Conservation (phyloP, 92 coral and sea anemone genomes). For the Paramuricea clavata region DNA sequence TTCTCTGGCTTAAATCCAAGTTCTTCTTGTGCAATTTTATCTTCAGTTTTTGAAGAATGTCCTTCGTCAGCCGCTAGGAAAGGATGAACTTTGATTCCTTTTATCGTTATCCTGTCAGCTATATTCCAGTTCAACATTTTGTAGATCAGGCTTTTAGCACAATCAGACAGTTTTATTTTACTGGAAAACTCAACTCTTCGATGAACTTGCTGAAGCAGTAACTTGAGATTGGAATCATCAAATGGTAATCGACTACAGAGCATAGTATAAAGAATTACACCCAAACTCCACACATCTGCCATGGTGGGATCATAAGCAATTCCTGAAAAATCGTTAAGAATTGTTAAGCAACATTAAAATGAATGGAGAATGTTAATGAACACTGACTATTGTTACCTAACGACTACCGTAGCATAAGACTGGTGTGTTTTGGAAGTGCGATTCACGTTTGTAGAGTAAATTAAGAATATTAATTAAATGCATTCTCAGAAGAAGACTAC, state of each 20-base stretch:
- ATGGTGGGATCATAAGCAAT: slow-evolving; percentile 96
- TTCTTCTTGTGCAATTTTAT: slow-evolving; percentile 33
- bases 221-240: slow-evolving; percentile 94
- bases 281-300: slow-evolving; percentile 99
- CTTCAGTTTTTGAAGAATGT: slow-evolving; percentile 20
- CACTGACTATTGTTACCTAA: not conserved
- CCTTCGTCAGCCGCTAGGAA: slow-evolving; percentile 30
- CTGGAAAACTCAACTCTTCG: slow-evolving; percentile 87
- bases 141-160: slow-evolving; percentile 79
- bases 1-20: slow-evolving; percentile 27
- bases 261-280: slow-evolving; percentile 97
- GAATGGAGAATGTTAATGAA: not conserved
- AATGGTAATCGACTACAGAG: slow-evolving; percentile 93
- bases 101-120: slow-evolving; percentile 84
- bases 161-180: slow-evolving; percentile 78
- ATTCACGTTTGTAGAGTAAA: too few species aligned
- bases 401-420: too few species aligned
- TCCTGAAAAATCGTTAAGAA: slow-evolving; percentile 58
- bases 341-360: not conserved
- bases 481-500: too few species aligned
- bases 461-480: too few species aligned
- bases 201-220: slow-evolving; percentile 95
- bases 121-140: slow-evolving; percentile 96
- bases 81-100: slow-evolving; percentile 48
- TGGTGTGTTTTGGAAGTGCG: too few species aligned